Evolutionary conservation across 2,888 invertebrate genomes (phyloP).

Genomic region (Tridacna crocea): DNA sequence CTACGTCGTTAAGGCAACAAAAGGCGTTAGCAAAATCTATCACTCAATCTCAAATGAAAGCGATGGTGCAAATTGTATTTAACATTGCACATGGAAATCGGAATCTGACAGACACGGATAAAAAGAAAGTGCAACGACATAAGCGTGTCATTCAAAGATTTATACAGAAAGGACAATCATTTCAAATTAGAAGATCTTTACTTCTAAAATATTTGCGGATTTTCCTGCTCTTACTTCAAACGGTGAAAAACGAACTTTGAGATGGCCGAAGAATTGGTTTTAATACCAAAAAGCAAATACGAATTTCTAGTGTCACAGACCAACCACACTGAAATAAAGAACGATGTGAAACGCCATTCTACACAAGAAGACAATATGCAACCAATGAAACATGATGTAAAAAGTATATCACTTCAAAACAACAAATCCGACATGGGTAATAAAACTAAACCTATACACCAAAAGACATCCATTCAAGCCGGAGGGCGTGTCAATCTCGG

Average conservation of each 20-base stretch:
- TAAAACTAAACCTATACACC: neutral
- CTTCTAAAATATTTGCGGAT: neutral
- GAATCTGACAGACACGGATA: neutral
- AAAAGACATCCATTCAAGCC: neutral
- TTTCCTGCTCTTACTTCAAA: neutral
- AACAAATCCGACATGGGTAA: neutral
- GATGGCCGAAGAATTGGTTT: slow-evolving; percentile 15
- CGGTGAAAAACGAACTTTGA: neutral
- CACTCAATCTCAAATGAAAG: slow-evolving; percentile 2
- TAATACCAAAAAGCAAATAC: slow-evolving; percentile 17
- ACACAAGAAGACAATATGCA: neutral
- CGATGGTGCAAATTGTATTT: slow-evolving; percentile 14
- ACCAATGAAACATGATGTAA: too few relatives aligned
- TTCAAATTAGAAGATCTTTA: neutral
- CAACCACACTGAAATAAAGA: neutral
- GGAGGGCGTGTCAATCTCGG: neutral
- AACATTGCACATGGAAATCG: slow-evolving; percentile 17
- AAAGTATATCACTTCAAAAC: neutral
- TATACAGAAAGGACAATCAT: slow-evolving; percentile 10
- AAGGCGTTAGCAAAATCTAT: slow-evolving; percentile 2
- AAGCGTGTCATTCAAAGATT: slow-evolving; percentile 17
- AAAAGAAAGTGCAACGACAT: slow-evolving; percentile 6
- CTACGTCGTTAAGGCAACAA: slow-evolving; percentile 1
- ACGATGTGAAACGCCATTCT: neutral
- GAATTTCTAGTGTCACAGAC: neutral